Evolutionary conservation across 2,888 invertebrate species (phyloP).

Genomic region (Platycnemis pennipes): DNA sequence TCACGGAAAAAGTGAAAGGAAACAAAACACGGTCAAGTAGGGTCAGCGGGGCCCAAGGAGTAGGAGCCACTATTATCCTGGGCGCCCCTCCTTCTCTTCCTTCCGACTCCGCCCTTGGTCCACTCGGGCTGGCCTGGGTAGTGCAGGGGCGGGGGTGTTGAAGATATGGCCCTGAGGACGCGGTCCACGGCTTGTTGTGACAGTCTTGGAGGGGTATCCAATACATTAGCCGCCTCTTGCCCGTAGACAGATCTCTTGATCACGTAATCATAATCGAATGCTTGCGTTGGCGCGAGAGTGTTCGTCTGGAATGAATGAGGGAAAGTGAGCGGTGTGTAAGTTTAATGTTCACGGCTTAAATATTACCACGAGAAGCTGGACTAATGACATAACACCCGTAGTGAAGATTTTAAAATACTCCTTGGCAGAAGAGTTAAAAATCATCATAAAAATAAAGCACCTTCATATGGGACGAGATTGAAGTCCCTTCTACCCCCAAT

Average conservation of each 20-base stretch:
- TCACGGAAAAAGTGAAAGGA: not conserved
- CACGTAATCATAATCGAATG: constrained; percentile 21
- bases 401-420: no score
- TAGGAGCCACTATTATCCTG: not conserved
- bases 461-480: no score
- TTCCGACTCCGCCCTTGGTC: not conserved
- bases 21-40: not conserved
- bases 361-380: no score
- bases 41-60: not conserved
- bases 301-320: not conserved
- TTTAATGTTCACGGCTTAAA: no score
- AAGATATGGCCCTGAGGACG: not conserved
- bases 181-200: not conserved
- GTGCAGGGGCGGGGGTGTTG: not conserved
- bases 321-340: not conserved
- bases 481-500: no score
- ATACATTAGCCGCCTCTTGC: not conserved
- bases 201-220: not conserved
- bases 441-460: no score
- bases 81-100: not conserved
- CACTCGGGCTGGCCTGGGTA: not conserved
- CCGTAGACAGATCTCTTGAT: not conserved
- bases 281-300: constrained; percentile 2
- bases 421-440: no score
- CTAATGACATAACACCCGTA: no score